Evolutionary conservation across 1,140 invertebrate species (phyloP).

Genomic region (Aphis craccivora): DNA sequence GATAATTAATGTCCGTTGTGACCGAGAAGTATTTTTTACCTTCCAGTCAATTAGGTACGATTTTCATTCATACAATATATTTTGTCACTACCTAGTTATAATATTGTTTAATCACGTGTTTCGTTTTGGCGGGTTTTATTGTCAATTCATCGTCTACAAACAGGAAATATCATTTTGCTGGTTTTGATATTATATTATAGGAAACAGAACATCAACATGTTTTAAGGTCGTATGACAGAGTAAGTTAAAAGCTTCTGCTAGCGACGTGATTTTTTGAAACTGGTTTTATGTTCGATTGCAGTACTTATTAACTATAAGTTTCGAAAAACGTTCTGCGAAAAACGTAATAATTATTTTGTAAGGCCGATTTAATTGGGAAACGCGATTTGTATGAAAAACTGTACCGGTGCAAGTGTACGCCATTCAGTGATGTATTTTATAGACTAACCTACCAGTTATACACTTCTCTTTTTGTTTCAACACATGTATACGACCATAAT

Average conservation of each 20-base stretch:
- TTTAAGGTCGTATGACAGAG: not conserved
- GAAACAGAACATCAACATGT: not conserved
- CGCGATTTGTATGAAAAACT: not conserved
- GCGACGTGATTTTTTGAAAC: not conserved
- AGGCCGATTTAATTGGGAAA: not conserved
- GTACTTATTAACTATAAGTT: not conserved
- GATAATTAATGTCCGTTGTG: not conserved
- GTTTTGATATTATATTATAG: not conserved
- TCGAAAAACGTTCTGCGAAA: not conserved
- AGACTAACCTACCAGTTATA: not conserved
- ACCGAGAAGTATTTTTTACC: not conserved
- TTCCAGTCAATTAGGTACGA: not conserved
- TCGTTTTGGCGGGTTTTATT: not conserved
- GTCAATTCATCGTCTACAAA: not conserved
- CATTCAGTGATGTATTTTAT: not conserved
- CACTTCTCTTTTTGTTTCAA: constrained; percentile 15
- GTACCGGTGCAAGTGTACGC: not conserved
- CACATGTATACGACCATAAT: constrained; percentile 32
- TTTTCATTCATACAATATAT: not conserved
- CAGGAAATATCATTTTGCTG: not conserved
- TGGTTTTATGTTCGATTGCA: constrained; percentile 17
- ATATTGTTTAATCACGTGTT: not conserved
- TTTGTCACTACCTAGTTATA: not conserved
- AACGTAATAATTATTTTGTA: constrained; percentile 4
- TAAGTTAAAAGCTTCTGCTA: not conserved